Percentiles rank a stretch among this genome's conserved stretches.
phyloP scores from a whole-genome alignment of 2,113 vertebrate species.

The Limanda limanda region DNA sequence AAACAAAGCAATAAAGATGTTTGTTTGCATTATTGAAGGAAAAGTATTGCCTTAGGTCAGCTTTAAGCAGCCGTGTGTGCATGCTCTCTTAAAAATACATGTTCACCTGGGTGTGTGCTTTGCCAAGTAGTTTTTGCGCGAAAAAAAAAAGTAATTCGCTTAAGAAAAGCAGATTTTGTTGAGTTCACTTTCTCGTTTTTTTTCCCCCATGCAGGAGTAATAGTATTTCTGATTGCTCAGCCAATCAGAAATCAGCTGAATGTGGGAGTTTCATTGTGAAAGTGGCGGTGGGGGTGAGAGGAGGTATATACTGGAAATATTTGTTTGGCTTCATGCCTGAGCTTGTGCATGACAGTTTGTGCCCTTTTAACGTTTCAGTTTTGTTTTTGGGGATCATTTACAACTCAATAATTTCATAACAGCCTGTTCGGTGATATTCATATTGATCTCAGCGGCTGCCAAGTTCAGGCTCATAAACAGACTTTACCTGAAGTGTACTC shows the following conservation, averaged over 20 bases:
- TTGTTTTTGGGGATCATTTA: constrained; percentile 73
- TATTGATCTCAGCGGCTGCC: constrained; percentile 71
- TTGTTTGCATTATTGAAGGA: constrained; percentile 83
- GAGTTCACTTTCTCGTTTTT: constrained; percentile 36
- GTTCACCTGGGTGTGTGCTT: constrained; percentile 34
- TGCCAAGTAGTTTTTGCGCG: constrained; percentile 46
- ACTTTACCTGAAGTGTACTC: constrained; percentile 40
- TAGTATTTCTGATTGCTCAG: constrained; percentile 60
- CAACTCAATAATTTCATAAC: constrained; percentile 69
- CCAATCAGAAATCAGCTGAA: constrained; percentile 52
- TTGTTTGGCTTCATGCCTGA: constrained; percentile 33
- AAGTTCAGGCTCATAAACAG: constrained; percentile 56
- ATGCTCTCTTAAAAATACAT: constrained; percentile 58
- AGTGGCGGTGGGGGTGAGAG: neutral
- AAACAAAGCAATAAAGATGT: constrained; percentile 83
- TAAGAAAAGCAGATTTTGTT: constrained; percentile 60
- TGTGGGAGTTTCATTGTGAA: constrained; percentile 26
- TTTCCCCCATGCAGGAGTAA: constrained; percentile 17
- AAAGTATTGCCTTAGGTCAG: constrained; percentile 73
- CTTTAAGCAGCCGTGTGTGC: constrained; percentile 54
- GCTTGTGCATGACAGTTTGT: constrained; percentile 30
- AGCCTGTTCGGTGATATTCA: constrained; percentile 72
- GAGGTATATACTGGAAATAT: constrained; percentile 23
- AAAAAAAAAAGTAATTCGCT: constrained; percentile 45
- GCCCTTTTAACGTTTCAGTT: constrained; percentile 51